Evolutionary conservation across 2,113 vertebrate genomes (phyloP).

Genomic region (Psittacula cyanocephala): DNA sequence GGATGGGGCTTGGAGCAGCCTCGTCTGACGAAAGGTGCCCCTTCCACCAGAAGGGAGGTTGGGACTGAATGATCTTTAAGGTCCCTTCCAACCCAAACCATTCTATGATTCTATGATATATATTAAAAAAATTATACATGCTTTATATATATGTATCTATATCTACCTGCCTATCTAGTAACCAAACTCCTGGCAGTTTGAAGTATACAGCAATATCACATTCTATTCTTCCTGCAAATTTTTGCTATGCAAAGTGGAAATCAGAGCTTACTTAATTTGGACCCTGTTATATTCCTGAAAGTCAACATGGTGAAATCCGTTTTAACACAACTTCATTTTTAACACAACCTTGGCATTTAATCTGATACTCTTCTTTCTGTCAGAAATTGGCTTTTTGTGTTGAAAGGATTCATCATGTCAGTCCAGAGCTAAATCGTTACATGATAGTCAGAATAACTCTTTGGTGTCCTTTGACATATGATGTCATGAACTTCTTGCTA

Average conservation of each 20-base stretch:
- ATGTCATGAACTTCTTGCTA: neutral
- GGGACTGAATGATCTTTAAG: neutral
- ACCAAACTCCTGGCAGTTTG: neutral
- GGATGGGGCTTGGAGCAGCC: neutral
- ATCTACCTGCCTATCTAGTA: neutral
- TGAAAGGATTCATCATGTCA: neutral
- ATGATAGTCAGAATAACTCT: neutral
- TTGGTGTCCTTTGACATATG: neutral
- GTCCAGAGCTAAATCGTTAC: neutral
- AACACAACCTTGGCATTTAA: neutral
- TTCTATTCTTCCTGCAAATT: neutral
- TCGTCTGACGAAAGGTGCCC: neutral
- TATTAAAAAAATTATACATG: neutral
- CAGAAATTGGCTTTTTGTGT: neutral
- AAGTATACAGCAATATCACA: neutral
- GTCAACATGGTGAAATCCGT: neutral
- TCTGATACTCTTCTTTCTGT: neutral
- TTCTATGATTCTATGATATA: neutral
- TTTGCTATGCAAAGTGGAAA: neutral
- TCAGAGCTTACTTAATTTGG: neutral
- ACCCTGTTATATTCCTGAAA: neutral
- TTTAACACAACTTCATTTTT: neutral
- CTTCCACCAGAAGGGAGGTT: neutral
- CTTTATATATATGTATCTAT: neutral
- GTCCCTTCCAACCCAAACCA: neutral